phyloP scores from a whole-genome alignment of 2,113 vertebrate species.

The Onychostoma macrolepis region DNA sequence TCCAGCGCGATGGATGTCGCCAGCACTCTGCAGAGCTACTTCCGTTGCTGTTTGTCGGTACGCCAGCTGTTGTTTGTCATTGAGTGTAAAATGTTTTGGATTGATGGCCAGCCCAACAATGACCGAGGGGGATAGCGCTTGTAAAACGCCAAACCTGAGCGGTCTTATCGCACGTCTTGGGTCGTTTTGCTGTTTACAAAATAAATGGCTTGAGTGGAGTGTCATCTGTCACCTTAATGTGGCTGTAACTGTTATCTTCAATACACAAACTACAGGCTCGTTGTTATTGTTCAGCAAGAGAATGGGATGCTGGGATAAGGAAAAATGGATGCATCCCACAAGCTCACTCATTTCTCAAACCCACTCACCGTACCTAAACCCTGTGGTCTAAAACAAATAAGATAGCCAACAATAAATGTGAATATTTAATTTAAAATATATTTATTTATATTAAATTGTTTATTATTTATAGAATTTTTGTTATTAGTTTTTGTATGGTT shows the following conservation, averaged over 20 bases:
- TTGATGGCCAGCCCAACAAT: conserved; percentile 60
- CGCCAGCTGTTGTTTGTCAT: conserved; percentile 58
- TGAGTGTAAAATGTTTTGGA: conserved; percentile 58
- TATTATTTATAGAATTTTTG: not conserved
- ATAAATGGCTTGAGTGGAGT: conserved; percentile 71
- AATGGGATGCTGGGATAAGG: conserved; percentile 32
- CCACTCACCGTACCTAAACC: not conserved
- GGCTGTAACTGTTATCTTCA: conserved; percentile 70
- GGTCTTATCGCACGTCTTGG: conserved; percentile 66
- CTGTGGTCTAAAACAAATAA: not conserved
- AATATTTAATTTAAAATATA: not conserved
- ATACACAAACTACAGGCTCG: conserved; percentile 65
- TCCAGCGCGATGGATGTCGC: conserved; percentile 71
- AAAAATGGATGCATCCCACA: conserved; percentile 10
- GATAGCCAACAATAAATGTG: not conserved
- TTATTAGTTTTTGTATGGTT: not conserved
- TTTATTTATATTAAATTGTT: not conserved
- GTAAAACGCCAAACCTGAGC: conserved; percentile 59
- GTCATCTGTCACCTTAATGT: conserved; percentile 66
- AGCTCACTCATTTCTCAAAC: not conserved
- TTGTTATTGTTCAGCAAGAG: conserved; percentile 45
- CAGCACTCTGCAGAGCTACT: conserved; percentile 75
- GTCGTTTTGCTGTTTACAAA: conserved; percentile 56
- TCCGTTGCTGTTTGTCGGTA: conserved; percentile 79
- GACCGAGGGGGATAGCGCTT: conserved; percentile 59